Conservation (phyloP, 2,888 invertebrate genomes). For the Cheilosia variabilis region DNA sequence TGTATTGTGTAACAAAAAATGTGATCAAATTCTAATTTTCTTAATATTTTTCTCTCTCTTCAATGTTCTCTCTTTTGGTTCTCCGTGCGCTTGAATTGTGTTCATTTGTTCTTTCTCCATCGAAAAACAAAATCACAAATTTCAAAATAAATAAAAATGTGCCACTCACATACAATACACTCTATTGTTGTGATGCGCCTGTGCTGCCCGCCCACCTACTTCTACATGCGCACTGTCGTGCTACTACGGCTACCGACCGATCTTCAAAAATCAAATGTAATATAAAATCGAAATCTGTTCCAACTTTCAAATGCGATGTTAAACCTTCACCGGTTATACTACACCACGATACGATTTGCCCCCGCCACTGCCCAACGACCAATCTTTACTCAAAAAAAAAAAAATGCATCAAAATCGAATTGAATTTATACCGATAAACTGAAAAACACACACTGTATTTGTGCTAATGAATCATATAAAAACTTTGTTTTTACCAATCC, state of each 20-base stretch:
- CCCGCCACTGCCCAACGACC: slow-evolving; percentile 68
- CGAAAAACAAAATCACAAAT: slow-evolving; percentile 73
- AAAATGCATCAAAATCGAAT: background rate
- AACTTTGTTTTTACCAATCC: slow-evolving; percentile 56
- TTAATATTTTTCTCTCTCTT: slow-evolving; percentile 75
- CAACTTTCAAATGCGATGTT: slow-evolving; percentile 62
- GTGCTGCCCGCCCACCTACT: slow-evolving; percentile 46
- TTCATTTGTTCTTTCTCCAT: slow-evolving; percentile 66
- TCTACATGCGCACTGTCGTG: slow-evolving; percentile 45
- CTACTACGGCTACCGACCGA: slow-evolving; percentile 64
- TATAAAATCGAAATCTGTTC: slow-evolving; percentile 54
- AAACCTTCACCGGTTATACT: slow-evolving; percentile 62
- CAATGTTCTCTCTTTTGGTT: slow-evolving; percentile 75
- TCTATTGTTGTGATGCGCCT: slow-evolving; percentile 69
- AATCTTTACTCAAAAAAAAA: slow-evolving; percentile 59
- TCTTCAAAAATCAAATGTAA: slow-evolving; percentile 46
- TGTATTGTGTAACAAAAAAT: slow-evolving; percentile 57
- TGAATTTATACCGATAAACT: background rate
- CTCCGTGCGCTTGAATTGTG: slow-evolving; percentile 70
- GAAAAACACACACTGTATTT: slow-evolving; percentile 52
- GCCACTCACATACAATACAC: slow-evolving; percentile 47
- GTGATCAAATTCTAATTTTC: slow-evolving; percentile 72
- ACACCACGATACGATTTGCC: slow-evolving; percentile 74
- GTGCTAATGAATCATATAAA: slow-evolving; percentile 51
- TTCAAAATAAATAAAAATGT: slow-evolving; percentile 14